Base-by-base conservation (phyloP, 2,888 invertebrate genomes). In the Schrankia costaestrigalis region DNA sequence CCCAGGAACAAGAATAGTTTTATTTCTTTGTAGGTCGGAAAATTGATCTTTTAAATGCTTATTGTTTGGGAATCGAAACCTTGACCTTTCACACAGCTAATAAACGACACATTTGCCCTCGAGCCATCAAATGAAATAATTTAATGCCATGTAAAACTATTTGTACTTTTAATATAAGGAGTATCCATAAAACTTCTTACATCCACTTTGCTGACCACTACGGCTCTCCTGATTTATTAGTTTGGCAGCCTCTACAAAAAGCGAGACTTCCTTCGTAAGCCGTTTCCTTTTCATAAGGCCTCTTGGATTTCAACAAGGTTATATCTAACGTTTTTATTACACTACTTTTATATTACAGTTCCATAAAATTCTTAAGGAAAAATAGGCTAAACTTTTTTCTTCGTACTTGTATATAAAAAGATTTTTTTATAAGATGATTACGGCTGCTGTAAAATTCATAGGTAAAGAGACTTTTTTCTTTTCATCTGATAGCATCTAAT, bases 151-250 rank as follows among this genome's bases (percentile, higher is more conserved):
- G n/a, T n/a, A n/a, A n/a, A n/a, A n/a, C n/a, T n/a, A n/a, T n/a
- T n/a, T n/a, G n/a, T n/a, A n/a, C n/a, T n/a, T n/a, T n/a, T n/a
- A n/a, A n/a, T n/a, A n/a, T n/a, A n/a, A n/a, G n/a, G n/a, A n/a
- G n/a, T n/a, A n/a, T 23, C 24, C 4, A 26, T 26, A 33, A 21
- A 22, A 12, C 17, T 46, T 58, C 40, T 12, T 37, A 21, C 9
- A 26, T 47, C 34, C 41, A 44, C 35, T 31, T 37, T 40, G 31
- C 39, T 56, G 62, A 56, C 65, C 63, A 63, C 49, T 52, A 51
- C 54, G 65, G 60, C 52, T 53, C 39, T 45, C 56, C 64, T 76
- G 75, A 81, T 79, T 80, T 81, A 81, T 80, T 54, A 36, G 32
- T 41, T 42, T 46, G 63, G 52, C 44, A 45, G 48, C 50, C 42